Evolutionary conservation across 2,888 invertebrate species (phyloP), one percentile per base, ranked within the genome.

Genomic region (Synanthedon andrenaeformis): DNA sequence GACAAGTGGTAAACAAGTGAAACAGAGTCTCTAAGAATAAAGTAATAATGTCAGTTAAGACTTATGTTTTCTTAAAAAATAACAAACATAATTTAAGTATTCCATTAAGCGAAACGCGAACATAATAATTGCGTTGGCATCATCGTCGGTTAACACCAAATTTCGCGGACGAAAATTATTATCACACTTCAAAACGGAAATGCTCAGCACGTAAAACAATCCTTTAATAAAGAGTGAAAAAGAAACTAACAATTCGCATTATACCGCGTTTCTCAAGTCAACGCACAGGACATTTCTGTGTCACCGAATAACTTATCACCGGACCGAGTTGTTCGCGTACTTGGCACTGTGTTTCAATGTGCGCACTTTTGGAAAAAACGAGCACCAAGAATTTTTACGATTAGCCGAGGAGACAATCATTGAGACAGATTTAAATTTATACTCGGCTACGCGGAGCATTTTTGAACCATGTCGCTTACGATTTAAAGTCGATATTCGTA

Each of bases 311-410:
- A 45, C 45, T 13, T 45, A 13, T 45, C 45, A 45, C 45, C 14
- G 45, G 13, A 35, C 35, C 45, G 12, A 45, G 45, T 45, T 14
- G 45, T 45, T 45, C 45, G 45, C 45, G 45, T 6, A 13, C 45
- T 13, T 45, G 45, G 45, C 45, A 45, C 45, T 13, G 45, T 45
- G 45, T 45, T 45, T 14, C 45, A 45, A 13, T 12, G 45, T 45
- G 45, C 12, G 14, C 45, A 14, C 45, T 45, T n/a, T 45, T 45
- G 63, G 67, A 14, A 42, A 59, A 55, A 56, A 59, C 41, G 42
- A 53, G 53, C 42, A 17, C 66, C 62, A 72, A 74, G 70, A 70
- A 75, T 76, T 75, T 76, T 77, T 76, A 80, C 74, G 78, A 78
- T 79, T 74, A 75, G 65, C 69, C 57, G 60, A 62, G 62, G 72